Evolutionary conservation across 2,888 invertebrate genomes (phyloP).

Genomic region (Drosophila helvetica): DNA sequence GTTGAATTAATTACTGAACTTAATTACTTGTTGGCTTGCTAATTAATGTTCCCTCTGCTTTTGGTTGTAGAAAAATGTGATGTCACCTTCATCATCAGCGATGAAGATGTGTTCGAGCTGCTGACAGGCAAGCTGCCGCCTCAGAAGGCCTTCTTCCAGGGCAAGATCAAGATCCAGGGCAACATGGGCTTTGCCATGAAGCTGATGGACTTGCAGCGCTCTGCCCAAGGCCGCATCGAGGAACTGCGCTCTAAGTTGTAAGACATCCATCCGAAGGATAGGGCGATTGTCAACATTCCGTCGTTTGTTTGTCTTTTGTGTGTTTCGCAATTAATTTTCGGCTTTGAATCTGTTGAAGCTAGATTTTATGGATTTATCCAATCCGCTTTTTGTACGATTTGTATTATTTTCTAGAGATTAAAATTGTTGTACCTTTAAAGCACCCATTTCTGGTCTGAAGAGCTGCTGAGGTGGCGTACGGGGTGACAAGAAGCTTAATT

Average conservation of each 20-base stretch:
- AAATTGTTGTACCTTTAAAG: slow-evolving; percentile 18
- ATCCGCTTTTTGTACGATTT: slow-evolving; percentile 17
- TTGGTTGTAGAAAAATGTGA: slow-evolving; percentile 90
- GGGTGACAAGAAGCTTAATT: no score
- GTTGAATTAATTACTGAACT: slow-evolving; percentile 5
- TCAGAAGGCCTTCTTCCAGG: slow-evolving; percentile 98
- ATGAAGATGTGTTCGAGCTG: slow-evolving; percentile 93
- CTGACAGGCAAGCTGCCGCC: slow-evolving; percentile 96
- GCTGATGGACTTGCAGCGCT: slow-evolving; percentile 91
- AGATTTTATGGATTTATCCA: background rate
- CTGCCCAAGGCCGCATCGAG: slow-evolving; percentile 90
- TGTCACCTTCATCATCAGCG: slow-evolving; percentile 94
- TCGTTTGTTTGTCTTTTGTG: slow-evolving; percentile 11
- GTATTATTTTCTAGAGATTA: slow-evolving; percentile 35
- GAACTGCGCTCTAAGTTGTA: slow-evolving; percentile 90
- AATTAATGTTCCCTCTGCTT: background rate
- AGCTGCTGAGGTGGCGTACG: no score
- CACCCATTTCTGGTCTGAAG: no score
- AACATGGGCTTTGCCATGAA: slow-evolving; percentile 99
- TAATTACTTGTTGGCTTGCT: background rate
- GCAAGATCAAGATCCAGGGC: slow-evolving; percentile 97
- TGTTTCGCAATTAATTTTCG: slow-evolving; percentile 18
- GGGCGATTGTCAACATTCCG: background rate
- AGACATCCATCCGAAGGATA: slow-evolving; percentile 59
- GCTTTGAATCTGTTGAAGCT: slow-evolving; percentile 23